A percentile compares a stretch with the other conserved stretches of the same genome.
Conservation (phyloP, 2,113 vertebrate species). For the Trematomus loennbergii region DNA sequence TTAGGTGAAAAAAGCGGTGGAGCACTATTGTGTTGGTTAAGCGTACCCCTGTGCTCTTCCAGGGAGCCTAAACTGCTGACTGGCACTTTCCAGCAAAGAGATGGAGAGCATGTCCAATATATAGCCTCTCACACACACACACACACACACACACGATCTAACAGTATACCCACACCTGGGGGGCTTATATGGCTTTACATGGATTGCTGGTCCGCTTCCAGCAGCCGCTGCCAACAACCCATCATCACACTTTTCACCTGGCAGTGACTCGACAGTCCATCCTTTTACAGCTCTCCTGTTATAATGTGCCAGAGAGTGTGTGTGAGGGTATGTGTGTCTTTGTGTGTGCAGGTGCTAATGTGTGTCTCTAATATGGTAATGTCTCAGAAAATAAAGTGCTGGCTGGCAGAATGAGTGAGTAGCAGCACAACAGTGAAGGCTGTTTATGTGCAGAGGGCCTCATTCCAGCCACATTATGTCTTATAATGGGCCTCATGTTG, state of each 20-base stretch:
- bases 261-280: constrained; percentile 64
- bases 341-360: constrained; percentile 35
- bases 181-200: constrained; percentile 72
- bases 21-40: constrained; percentile 38
- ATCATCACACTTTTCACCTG: constrained; percentile 75
- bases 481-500: constrained; percentile 58
- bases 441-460: constrained; percentile 38
- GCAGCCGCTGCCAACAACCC: constrained; percentile 68
- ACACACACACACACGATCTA: constrained; percentile 6
- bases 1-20: constrained; percentile 19
- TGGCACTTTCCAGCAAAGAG: constrained; percentile 57
- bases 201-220: constrained; percentile 65
- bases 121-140: constrained; percentile 30
- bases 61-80: constrained; percentile 63
- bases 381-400: constrained; percentile 57
- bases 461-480: constrained; percentile 50
- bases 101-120: constrained; percentile 41
- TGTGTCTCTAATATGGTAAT: constrained; percentile 38
- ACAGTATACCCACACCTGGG: constrained; percentile 54
- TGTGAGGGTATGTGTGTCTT: constrained; percentile 24
- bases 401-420: constrained; percentile 31
- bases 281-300: constrained; percentile 60
- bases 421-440: constrained; percentile 30
- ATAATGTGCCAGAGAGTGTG: constrained; percentile 33
- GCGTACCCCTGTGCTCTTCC: constrained; percentile 43